phyloP scores from a whole-genome alignment of 1,140 invertebrate genomes.

The Drosophila cardini region DNA sequence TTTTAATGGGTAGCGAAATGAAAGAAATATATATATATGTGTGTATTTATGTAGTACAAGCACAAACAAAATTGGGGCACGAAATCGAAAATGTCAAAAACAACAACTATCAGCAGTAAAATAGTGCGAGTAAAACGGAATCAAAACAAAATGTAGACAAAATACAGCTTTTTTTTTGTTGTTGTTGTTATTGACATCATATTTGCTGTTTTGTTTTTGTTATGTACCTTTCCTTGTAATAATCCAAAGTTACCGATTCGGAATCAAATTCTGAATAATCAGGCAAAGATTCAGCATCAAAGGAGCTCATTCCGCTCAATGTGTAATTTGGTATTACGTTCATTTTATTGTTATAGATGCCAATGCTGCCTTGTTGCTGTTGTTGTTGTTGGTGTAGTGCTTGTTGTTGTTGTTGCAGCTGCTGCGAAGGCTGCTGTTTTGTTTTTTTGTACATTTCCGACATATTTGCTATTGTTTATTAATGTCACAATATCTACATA shows the following conservation, averaged over 20 bases:
- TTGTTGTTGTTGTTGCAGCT: slow-evolving; percentile 54
- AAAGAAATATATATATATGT: slow-evolving; percentile 1
- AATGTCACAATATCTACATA: slow-evolving; percentile 48
- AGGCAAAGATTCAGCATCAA: slow-evolving; percentile 86
- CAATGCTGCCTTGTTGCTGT: slow-evolving; percentile 65
- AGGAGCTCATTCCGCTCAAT: slow-evolving; percentile 85
- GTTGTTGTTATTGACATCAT: slow-evolving; percentile 24
- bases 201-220: slow-evolving; percentile 14
- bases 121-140: slow-evolving; percentile 46
- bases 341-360: slow-evolving; percentile 65
- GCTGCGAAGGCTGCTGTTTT: slow-evolving; percentile 37
- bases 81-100: slow-evolving; percentile 42
- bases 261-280: slow-evolving; percentile 87
- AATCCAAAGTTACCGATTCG: slow-evolving; percentile 85
- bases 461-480: slow-evolving; percentile 49
- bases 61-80: slow-evolving; percentile 65
- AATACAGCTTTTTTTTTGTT: slow-evolving; percentile 27
- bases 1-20: slow-evolving; percentile 19
- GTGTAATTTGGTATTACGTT: slow-evolving; percentile 74
- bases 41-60: slow-evolving; percentile 19
- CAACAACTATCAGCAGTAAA: slow-evolving; percentile 45
- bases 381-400: slow-evolving; percentile 31
- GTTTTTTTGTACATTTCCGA: slow-evolving; percentile 50
- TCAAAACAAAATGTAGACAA: slow-evolving; percentile 70
- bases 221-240: slow-evolving; percentile 85